Evolutionary conservation across 2,797 vertebrate genomes (phyloP).

Genomic region (Paramormyrops hopkinsi): DNA sequence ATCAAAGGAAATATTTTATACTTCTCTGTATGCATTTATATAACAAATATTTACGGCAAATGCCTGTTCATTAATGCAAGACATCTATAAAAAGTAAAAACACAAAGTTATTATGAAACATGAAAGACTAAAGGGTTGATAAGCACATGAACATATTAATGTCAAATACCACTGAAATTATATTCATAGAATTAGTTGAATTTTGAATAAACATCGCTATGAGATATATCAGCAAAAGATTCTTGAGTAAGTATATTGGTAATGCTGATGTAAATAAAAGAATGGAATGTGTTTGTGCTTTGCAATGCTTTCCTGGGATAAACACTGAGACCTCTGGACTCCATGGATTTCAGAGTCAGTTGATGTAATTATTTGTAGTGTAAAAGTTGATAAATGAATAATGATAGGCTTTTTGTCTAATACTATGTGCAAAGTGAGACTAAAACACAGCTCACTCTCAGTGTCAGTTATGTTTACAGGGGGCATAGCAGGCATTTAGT

Average conservation of each 20-base stretch:
- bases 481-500: background rate
- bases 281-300: background rate
- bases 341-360: background rate
- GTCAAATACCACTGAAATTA: background rate
- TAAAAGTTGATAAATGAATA: background rate
- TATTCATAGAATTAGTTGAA: background rate
- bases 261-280: background rate
- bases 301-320: background rate
- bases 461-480: background rate
- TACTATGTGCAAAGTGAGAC: background rate
- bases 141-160: background rate
- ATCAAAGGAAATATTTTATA: background rate
- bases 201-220: background rate
- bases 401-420: background rate
- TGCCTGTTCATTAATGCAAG: background rate
- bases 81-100: background rate
- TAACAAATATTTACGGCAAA: background rate
- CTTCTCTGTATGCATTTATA: background rate
- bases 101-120: background rate
- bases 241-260: background rate
- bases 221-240: background rate
- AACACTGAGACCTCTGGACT: background rate
- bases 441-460: background rate
- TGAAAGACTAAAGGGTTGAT: background rate
- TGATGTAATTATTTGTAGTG: background rate